A percentile compares a stretch with the other conserved stretches of the same genome.
Conservation (phyloP, 2,888 invertebrate species). For the Brenthis ino region DNA sequence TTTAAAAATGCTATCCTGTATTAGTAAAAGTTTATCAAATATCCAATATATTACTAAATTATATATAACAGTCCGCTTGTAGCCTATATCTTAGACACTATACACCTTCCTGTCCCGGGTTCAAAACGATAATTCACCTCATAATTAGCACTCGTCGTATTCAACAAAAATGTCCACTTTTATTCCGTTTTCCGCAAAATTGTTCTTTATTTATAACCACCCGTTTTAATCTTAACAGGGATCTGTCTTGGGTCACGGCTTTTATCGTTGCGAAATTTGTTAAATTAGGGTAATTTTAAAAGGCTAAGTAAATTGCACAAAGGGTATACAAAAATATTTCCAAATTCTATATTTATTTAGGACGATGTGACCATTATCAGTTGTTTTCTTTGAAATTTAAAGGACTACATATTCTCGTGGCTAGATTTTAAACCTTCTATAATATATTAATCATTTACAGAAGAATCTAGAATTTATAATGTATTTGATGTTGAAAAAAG, state of each 20-base stretch:
- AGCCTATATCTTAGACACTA: constrained; percentile 38
- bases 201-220: constrained; percentile 66
- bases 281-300: constrained; percentile 33
- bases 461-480: too few species aligned
- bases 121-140: constrained; percentile 70
- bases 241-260: constrained; percentile 46
- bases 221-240: constrained; percentile 57
- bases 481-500: too few species aligned
- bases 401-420: not conserved
- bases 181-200: constrained; percentile 59
- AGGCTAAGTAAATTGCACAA: constrained; percentile 26
- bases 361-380: constrained; percentile 3
- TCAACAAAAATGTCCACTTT: constrained; percentile 71
- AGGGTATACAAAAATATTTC: constrained; percentile 27
- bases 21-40: too few species aligned
- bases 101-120: constrained; percentile 44
- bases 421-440: not conserved
- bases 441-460: too few species aligned
- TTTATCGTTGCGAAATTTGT: constrained; percentile 31
- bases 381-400: not conserved
- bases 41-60: not conserved
- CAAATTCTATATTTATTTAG: constrained; percentile 17
- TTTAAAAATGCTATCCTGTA: too few species aligned
- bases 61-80: not conserved
- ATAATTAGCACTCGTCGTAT: constrained; percentile 77